Percentiles rank a stretch among this genome's conserved stretches.
phyloP scores from a whole-genome alignment of 2,113 vertebrate genomes.

The Chaetura pelagica region DNA sequence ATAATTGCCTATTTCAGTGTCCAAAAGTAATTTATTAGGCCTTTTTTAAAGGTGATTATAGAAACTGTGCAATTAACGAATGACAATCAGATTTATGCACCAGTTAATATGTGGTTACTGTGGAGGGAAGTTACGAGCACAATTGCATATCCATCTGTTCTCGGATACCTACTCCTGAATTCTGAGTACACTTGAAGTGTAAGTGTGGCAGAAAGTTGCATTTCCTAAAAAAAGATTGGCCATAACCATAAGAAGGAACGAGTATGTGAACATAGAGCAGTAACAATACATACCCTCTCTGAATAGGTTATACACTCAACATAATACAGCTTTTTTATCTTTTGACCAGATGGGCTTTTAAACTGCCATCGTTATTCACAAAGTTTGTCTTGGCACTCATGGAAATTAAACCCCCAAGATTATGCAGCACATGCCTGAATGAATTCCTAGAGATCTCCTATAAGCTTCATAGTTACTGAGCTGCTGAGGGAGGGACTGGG shows the following conservation, averaged over 20 bases:
- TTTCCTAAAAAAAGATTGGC: neutral
- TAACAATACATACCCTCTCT: neutral
- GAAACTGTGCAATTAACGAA: neutral
- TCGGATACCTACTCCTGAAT: neutral
- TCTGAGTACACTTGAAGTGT: neutral
- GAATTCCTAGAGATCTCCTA: neutral
- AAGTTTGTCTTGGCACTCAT: accelerated
- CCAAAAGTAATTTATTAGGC: neutral
- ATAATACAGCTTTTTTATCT: neutral
- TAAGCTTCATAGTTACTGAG: neutral
- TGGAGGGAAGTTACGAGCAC: neutral
- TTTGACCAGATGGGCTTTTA: neutral
- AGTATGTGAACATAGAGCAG: neutral
- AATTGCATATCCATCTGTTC: neutral
- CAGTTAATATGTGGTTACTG: neutral
- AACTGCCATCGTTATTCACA: neutral
- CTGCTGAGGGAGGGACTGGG: neutral
- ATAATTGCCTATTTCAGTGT: neutral
- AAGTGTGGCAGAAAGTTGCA: neutral
- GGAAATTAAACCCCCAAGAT: neutral
- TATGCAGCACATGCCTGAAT: neutral
- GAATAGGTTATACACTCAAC: neutral
- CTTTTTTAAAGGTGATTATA: neutral
- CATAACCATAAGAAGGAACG: neutral
- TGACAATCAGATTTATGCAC: neutral